Evolutionary conservation across 2,888 invertebrate genomes (phyloP).

Genomic region (Microctonus hyperodae): DNA sequence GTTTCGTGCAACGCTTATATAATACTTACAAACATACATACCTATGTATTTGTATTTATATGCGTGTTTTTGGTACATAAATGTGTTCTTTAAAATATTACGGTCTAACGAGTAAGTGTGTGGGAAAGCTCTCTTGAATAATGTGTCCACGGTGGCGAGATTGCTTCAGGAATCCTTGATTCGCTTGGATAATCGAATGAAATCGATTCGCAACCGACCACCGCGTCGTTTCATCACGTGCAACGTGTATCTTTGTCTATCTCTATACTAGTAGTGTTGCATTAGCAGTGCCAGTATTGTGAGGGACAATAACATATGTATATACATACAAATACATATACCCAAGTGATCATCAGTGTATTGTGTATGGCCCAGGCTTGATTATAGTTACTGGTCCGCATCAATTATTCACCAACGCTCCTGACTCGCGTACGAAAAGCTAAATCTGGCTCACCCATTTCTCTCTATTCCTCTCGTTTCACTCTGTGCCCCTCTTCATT

Average conservation of each 20-base stretch:
- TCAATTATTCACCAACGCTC: slow-evolving; percentile 41
- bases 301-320: slow-evolving; percentile 5
- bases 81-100: slow-evolving; percentile 46
- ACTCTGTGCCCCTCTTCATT: slow-evolving; percentile 4
- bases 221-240: slow-evolving; percentile 20
- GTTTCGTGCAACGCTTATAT: slow-evolving; percentile 9
- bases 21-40: not conserved
- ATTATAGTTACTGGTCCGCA: slow-evolving; percentile 35
- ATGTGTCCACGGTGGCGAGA: slow-evolving; percentile 35
- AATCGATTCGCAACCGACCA: slow-evolving; percentile 34
- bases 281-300: slow-evolving; percentile 4
- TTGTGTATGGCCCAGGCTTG: slow-evolving; percentile 27
- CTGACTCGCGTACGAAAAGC: slow-evolving; percentile 41
- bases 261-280: not conserved
- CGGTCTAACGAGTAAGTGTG: slow-evolving; percentile 43
- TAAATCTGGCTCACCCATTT: slow-evolving; percentile 25
- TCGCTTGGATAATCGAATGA: slow-evolving; percentile 39
- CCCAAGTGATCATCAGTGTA: not conserved
- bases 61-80: slow-evolving; percentile 6
- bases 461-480: slow-evolving; percentile 9
- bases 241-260: slow-evolving; percentile 7
- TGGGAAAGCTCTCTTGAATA: slow-evolving; percentile 34
- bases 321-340: not conserved
- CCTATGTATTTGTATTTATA: not conserved
- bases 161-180: slow-evolving; percentile 30